Conservation (phyloP, 2,797 vertebrate species). For the Schizothorax lantsangensis region DNA sequence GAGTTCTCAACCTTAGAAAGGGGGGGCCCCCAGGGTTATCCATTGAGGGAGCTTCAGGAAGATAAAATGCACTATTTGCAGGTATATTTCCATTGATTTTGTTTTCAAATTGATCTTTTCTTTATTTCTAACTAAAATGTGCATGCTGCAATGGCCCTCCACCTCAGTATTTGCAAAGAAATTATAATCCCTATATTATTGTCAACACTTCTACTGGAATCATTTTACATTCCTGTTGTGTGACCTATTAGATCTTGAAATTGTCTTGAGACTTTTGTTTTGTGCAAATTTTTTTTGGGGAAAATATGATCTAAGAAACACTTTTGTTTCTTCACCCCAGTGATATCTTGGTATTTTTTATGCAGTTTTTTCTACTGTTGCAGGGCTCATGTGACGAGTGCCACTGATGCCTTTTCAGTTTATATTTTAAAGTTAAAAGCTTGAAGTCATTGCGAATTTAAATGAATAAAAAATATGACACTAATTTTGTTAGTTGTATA, state of each 20-base stretch:
- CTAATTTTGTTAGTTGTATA: not conserved
- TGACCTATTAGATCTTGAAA: conserved; percentile 59
- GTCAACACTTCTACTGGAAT: conserved; percentile 65
- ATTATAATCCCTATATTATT: conserved; percentile 45
- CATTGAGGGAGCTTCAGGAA: conserved; percentile 85
- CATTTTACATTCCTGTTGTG: conserved; percentile 59
- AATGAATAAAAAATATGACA: not conserved
- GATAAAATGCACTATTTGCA: conserved; percentile 97
- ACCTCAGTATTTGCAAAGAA: conserved; percentile 57
- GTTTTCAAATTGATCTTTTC: conserved; percentile 72
- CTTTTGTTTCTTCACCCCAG: conserved; percentile 42
- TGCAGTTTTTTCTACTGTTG: conserved; percentile 10
- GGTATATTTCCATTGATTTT: conserved; percentile 87
- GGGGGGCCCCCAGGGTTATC: conserved; percentile 85
- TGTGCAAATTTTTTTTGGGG: conserved; percentile 35
- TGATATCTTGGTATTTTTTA: conserved; percentile 54
- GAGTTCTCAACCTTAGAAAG: conserved; percentile 91
- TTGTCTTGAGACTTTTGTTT: conserved; percentile 74
- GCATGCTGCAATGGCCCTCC: conserved; percentile 71
- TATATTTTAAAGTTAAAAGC: conserved; percentile 23
- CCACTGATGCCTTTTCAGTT: conserved; percentile 18
- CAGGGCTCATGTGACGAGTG: conserved; percentile 21
- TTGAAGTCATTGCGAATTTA: conserved; percentile 15
- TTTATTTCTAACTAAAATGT: conserved; percentile 38
- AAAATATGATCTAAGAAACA: conserved; percentile 77